Evolutionary conservation across 2,113 vertebrate genomes (phyloP).

Genomic region (Saguinus imperator): DNA sequence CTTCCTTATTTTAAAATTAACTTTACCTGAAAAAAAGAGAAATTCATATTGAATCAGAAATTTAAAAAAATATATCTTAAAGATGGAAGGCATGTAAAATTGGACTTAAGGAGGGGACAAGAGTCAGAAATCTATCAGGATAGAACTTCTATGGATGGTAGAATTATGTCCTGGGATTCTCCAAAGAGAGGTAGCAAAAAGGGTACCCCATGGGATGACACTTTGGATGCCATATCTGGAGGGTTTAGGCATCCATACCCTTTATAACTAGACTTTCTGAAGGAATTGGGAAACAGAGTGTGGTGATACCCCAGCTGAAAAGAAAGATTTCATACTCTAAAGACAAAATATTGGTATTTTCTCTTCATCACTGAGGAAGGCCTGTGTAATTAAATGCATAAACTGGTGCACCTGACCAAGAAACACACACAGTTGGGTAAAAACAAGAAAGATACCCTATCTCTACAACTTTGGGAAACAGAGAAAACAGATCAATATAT

Average conservation of each 20-base stretch:
- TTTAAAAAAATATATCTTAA: background rate
- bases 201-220: fast-evolving
- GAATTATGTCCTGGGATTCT: background rate
- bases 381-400: too few relatives aligned
- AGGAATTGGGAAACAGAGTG: fast-evolving
- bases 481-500: background rate
- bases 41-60: background rate
- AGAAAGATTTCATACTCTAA: too few relatives aligned
- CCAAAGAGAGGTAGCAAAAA: background rate
- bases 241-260: too few relatives aligned
- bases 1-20: too few relatives aligned
- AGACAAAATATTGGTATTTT: background rate
- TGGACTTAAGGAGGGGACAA: background rate
- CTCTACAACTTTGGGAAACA: background rate
- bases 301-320: fast-evolving
- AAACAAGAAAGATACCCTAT: background rate
- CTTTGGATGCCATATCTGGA: background rate
- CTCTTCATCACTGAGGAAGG: background rate
- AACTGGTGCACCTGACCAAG: background rate
- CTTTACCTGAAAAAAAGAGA: background rate
- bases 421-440: fast-evolving
- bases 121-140: background rate
- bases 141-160: background rate
- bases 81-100: background rate
- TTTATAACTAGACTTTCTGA: background rate